Conservation (phyloP, 2,888 invertebrate genomes). For the Brachyptera risi region DNA sequence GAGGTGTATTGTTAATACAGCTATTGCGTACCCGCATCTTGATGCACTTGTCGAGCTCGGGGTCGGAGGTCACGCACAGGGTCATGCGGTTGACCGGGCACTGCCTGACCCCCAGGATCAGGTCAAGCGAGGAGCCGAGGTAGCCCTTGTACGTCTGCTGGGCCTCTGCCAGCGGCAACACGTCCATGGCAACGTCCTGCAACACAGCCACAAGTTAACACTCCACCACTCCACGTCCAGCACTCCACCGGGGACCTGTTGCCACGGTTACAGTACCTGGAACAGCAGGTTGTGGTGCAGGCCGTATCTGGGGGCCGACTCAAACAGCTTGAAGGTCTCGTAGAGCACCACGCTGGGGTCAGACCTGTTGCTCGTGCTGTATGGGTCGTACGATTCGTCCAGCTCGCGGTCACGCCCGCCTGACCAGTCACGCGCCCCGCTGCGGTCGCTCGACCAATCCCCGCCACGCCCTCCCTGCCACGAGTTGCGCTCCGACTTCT, state of each 20-base stretch:
- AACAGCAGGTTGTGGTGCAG: slow-evolving; percentile 70
- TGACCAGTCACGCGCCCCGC: background rate
- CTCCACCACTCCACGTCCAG: too few species aligned
- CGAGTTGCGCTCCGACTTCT: slow-evolving; percentile 3
- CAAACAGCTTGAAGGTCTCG: slow-evolving; percentile 69
- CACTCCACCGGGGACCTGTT: too few species aligned
- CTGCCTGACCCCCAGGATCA: slow-evolving; percentile 68
- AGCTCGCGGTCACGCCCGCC: background rate
- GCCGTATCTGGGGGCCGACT: slow-evolving; percentile 64
- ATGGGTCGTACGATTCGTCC: slow-evolving; percentile 39
- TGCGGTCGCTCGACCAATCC: background rate
- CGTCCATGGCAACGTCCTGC: slow-evolving; percentile 68
- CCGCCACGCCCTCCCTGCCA: slow-evolving; percentile 1
- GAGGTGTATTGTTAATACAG: too few species aligned
- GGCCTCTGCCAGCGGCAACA: slow-evolving; percentile 62
- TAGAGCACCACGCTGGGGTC: slow-evolving; percentile 38
- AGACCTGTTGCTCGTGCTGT: slow-evolving; percentile 34
- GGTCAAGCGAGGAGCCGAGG: slow-evolving; percentile 61
- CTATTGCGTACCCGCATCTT: slow-evolving; percentile 90
- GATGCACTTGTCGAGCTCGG: slow-evolving; percentile 85
- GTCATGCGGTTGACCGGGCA: slow-evolving; percentile 84
- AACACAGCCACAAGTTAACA: too few species aligned
- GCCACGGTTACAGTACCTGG: too few species aligned
- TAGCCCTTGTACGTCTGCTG: slow-evolving; percentile 74
- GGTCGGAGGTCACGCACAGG: slow-evolving; percentile 86